Percentiles rank a stretch among this genome's conserved stretches.
These are phyloP conservation scores for Zophobas morio DNA, from an alignment of 1,140 invertebrate genomes.

Conservation along the genomic window DNA sequence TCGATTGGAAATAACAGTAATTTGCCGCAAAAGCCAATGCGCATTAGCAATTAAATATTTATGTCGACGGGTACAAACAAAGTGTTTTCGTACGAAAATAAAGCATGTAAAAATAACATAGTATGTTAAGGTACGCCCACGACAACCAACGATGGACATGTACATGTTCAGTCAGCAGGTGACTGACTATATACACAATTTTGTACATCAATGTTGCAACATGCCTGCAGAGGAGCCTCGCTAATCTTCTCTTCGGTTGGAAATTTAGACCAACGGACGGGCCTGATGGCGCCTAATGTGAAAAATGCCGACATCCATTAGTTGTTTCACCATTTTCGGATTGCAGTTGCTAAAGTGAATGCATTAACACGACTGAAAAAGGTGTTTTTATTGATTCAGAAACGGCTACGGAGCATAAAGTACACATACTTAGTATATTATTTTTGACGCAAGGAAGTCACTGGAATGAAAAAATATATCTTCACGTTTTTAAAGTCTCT, in stretches of 20 bases:
- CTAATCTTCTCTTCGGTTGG: conserved; percentile 15
- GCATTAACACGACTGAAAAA: no score
- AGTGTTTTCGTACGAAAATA: conserved; percentile 47
- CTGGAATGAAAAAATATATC: no score
- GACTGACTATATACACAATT: conserved; percentile 23
- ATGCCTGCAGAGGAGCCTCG: conserved; percentile 1
- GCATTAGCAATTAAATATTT: conserved; percentile 59
- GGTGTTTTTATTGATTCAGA: no score
- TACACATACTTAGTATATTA: no score
- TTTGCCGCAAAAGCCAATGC: conserved; percentile 58
- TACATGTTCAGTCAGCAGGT: not conserved
- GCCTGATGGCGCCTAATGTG: conserved; percentile 2
- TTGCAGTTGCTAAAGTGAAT: no score
- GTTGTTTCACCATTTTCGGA: not conserved
- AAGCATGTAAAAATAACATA: conserved; percentile 45
- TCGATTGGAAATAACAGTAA: conserved; percentile 59
- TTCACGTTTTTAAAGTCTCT: no score
- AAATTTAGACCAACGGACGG: not conserved
- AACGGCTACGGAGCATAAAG: no score
- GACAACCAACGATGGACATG: not conserved
- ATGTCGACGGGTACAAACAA: conserved; percentile 51
- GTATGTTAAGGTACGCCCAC: conserved; percentile 32
- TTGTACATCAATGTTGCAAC: conserved; percentile 28
- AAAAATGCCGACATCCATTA: not conserved
- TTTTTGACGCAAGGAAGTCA: no score